Percentiles rank a stretch among this genome's conserved stretches.
phyloP scores from a whole-genome alignment of 2,888 invertebrate genomes.

The Anticlea derivata region DNA sequence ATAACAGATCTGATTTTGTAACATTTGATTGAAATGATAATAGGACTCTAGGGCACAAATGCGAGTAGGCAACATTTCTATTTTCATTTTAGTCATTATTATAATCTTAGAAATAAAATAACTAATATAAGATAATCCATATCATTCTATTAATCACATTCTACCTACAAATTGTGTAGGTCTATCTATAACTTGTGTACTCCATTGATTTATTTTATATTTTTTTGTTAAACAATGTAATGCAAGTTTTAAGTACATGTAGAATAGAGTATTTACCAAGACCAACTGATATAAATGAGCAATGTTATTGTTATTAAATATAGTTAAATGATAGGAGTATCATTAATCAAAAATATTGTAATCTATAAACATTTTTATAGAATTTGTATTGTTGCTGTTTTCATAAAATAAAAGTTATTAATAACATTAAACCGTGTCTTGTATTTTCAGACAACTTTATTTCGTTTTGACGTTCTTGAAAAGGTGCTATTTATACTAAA shows the following conservation, averaged over 20 bases:
- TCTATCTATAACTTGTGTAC: constrained; percentile 6
- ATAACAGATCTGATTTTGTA: constrained; percentile 44
- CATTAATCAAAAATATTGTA: constrained; percentile 1
- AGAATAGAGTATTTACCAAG: constrained; percentile 18
- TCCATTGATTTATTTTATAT: constrained; percentile 8
- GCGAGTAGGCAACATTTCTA: constrained; percentile 63
- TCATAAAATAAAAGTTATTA: constrained; percentile 48
- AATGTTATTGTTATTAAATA: constrained; percentile 4
- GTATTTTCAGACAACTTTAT: constrained; percentile 20
- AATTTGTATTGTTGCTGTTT: constrained; percentile 78
- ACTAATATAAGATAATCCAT: constrained; percentile 14
- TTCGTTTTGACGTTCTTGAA: constrained; percentile 27
- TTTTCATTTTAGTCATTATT: constrained; percentile 77
- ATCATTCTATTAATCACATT: constrained; percentile 17
- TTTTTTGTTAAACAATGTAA: constrained; percentile 9
- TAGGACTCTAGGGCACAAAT: constrained; percentile 70
- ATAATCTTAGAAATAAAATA: constrained; percentile 25
- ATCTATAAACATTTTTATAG: constrained; percentile 42
- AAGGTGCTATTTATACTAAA: constrained; percentile 59
- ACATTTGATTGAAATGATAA: constrained; percentile 73
- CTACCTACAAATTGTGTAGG: constrained; percentile 10
- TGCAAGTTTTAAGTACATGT: constrained; percentile 16
- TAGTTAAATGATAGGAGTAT: constrained; percentile 11
- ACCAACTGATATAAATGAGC: neutral
- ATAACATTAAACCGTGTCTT: neutral